Conservation (phyloP, 2,888 invertebrate species). For the Eupithecia dodoneata region DNA sequence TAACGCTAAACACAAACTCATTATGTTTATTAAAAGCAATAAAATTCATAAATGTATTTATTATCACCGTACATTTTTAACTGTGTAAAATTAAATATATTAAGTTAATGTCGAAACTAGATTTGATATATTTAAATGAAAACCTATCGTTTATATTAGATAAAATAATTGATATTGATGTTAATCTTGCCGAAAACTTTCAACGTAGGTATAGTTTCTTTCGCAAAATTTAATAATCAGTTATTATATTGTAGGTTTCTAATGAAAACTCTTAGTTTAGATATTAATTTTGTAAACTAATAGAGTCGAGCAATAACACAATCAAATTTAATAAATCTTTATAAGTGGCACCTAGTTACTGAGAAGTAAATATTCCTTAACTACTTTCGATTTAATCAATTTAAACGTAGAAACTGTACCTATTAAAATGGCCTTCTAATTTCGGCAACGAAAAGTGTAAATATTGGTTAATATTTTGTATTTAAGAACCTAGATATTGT, state of each 20-base stretch:
- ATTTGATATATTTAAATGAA: slow-evolving; percentile 46
- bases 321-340: slow-evolving; percentile 12
- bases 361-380: slow-evolving; percentile 3
- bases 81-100: slow-evolving; percentile 46
- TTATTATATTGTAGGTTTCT: not conserved
- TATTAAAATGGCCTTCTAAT: slow-evolving; percentile 58
- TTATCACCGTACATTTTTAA: slow-evolving; percentile 37
- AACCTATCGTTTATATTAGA: slow-evolving; percentile 41
- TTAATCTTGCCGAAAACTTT: slow-evolving; percentile 49
- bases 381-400: slow-evolving; percentile 32
- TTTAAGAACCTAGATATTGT: slow-evolving; percentile 19
- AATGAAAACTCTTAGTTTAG: slow-evolving; percentile 7
- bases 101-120: slow-evolving; percentile 44
- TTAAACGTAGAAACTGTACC: slow-evolving; percentile 54
- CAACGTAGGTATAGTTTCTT: slow-evolving; percentile 55
- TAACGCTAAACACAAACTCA: not conserved
- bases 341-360: slow-evolving; percentile 22
- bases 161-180: slow-evolving; percentile 32
- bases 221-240: slow-evolving; percentile 21
- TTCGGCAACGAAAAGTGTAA: slow-evolving; percentile 57
- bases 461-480: slow-evolving; percentile 48
- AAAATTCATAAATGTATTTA: slow-evolving; percentile 27
- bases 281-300: slow-evolving; percentile 20
- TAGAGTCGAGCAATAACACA: slow-evolving; percentile 16
- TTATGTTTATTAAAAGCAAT: not conserved